Percentiles rank a stretch among this genome's conserved stretches.
Evolutionary conservation across 2,797 vertebrate genomes (phyloP).

Genomic region (Bradypodion pumilum): DNA sequence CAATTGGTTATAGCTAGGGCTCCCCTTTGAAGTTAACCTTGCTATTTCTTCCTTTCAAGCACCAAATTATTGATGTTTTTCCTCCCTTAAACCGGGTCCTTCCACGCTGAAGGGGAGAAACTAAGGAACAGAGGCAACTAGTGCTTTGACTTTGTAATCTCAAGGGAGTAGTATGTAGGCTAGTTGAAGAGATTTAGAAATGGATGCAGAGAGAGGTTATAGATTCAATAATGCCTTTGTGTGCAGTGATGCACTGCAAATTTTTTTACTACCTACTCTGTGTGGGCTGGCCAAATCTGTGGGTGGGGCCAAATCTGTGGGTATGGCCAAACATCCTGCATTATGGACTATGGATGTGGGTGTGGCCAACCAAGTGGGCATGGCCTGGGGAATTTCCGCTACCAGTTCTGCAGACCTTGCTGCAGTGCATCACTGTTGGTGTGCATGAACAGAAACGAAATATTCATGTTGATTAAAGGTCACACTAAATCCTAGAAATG

Average conservation of each 20-base stretch:
- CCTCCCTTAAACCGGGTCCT: background rate
- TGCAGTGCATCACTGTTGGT: too few species aligned
- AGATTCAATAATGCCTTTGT: too few species aligned
- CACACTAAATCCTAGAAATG: background rate
- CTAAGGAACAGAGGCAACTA: background rate
- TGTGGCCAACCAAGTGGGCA: too few species aligned
- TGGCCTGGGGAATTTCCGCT: too few species aligned
- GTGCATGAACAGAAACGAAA: background rate
- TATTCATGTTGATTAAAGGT: slow-evolving; percentile 12
- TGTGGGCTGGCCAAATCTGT: too few species aligned
- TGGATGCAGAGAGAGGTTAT: background rate
- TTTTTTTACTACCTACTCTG: too few species aligned
- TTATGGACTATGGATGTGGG: too few species aligned
- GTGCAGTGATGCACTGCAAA: too few species aligned
- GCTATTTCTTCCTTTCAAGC: background rate
- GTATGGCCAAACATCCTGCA: too few species aligned
- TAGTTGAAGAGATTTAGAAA: slow-evolving; percentile 4
- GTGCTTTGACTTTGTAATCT: background rate
- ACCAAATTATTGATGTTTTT: background rate
- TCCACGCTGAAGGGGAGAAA: background rate
- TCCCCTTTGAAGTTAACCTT: background rate
- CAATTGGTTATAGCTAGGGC: background rate
- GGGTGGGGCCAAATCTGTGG: too few species aligned
- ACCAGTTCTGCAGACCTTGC: too few species aligned
- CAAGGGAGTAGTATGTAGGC: background rate